phyloP scores from a whole-genome alignment of 2,888 invertebrate species.

The Troides oblongomaculatus region DNA sequence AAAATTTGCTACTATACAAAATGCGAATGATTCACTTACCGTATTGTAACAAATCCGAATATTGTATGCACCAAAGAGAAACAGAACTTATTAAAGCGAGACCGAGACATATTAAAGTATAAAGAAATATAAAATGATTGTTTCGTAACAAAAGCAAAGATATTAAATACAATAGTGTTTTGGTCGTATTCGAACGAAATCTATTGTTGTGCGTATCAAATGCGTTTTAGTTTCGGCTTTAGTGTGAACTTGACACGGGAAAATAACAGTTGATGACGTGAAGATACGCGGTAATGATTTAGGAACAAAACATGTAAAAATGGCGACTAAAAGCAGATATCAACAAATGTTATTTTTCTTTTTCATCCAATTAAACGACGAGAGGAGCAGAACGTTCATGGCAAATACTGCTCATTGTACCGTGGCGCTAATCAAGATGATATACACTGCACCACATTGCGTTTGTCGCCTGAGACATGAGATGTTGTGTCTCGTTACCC shows the following conservation, averaged over 20 bases:
- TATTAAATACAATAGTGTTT: slow-evolving; percentile 51
- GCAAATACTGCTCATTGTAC: too few relatives aligned
- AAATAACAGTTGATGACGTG: neutral
- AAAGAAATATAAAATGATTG: slow-evolving; percentile 47
- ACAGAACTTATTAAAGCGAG: slow-evolving; percentile 50
- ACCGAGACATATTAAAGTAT: slow-evolving; percentile 40
- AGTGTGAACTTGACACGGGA: slow-evolving; percentile 58
- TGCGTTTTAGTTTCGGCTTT: slow-evolving; percentile 38
- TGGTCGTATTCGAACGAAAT: slow-evolving; percentile 41
- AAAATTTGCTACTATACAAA: slow-evolving; percentile 12
- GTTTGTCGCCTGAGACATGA: too few relatives aligned
- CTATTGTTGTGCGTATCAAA: slow-evolving; percentile 46
- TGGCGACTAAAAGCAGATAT: neutral
- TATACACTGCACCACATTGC: too few relatives aligned
- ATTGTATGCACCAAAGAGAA: slow-evolving; percentile 57
- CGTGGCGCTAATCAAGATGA: too few relatives aligned
- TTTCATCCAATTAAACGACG: too few relatives aligned
- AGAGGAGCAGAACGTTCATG: too few relatives aligned
- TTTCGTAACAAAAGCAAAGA: slow-evolving; percentile 45
- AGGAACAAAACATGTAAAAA: neutral
- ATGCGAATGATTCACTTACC: slow-evolving; percentile 53
- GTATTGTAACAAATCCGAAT: slow-evolving; percentile 48
- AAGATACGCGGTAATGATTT: neutral
- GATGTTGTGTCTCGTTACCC: too few relatives aligned
- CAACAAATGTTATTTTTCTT: neutral